Base-by-base conservation (phyloP, 2,797 vertebrate species). In the Hafferia zeledoni region DNA sequence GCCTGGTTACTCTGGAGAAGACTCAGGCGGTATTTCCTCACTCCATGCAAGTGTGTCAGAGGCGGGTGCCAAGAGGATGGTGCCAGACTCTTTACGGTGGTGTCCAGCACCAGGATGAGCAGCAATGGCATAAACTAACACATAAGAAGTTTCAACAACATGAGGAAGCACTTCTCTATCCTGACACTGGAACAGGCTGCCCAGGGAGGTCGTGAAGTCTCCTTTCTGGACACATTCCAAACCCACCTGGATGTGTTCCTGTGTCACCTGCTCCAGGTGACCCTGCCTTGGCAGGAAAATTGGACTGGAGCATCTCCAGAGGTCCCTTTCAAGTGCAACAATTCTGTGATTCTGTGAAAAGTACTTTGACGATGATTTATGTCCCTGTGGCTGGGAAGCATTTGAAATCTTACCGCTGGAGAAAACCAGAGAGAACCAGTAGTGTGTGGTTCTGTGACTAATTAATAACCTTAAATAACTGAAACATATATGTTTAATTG, bases 281-380 rank as follows among this genome's bases (percentile, higher is more conserved):
- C 15, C 10, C n/a, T 63, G 35, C 20, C 37, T 19, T 46, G 47
- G 60, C 6, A 25, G 9, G 4, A 17, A 8, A 5, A 1, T 33
- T 74, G 33, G 14, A 17, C 31, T 11, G 13, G 10, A 30, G 27
- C n/a, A 4, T 52, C 25, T 52, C 37, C 39, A 46, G 64, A 52
- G 37, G 8, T 64, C 20, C 3, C 28, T 83, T 64, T 17, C 50
- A 22, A 13, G 30, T 8, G 25, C 46, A 13, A 23, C 17, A 46
- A 2, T 28, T 46, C 30, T 17, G 11, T 55, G 31, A 20, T n/a
- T 28, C 41, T 77, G 20, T 33, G 30, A 30, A 64, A 72, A 31
- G 4, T 14, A 1, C 8, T 57, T 13, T 10, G 24, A 4, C 4
- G 8, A 1, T 56, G 49, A 7, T 3, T 8, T 6, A 1, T 5